Evolutionary conservation across 37 sponge, comb jelly and placozoan genomes (phyloP), one percentile per base, ranked within the genome.

Genomic region (Cladorhizidae sp.): DNA sequence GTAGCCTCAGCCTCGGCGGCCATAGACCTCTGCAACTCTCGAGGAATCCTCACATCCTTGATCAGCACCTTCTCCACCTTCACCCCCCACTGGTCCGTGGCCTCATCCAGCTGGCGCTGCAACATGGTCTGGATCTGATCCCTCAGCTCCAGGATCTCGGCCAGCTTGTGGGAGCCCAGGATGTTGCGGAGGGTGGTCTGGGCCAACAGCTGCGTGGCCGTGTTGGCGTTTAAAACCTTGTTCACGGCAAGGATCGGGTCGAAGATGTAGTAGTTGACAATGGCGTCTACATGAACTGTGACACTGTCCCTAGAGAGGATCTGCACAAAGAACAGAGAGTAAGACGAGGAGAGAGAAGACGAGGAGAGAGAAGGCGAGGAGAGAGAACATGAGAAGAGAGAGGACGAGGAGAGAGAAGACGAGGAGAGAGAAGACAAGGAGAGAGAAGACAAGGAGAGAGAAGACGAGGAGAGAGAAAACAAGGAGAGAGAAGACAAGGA

Each of bases 1-100:
- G 87, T 58, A 69, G 99, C 96, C 42, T 98, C 96, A 33, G 99
- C 99, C 77, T 98, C 99, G 8, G 99, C 99, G 58, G 99, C 99
- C 99, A 98, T 93, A 6, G 95, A 93, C 63, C 99, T 73, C 58
- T 94, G 94, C 62, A 98, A 67, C 51, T 96, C 83, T 36, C 64
- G 79, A 23, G 99, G 96, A 40, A 98, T 92, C 50, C 95, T 84
- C 23, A 98, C 96, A 83, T 98, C 99, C 73, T 98, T 98, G 59
- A 93, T 95, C 61, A 62, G 94, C 80, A 96, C 92, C 23, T 87
- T 64, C 78, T 98, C 96, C 51, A 98, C 97, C 57, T 88, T 88
- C 1, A 96, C 86, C 22, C 99, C 99, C 99, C 99, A 98, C n/a
- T 87, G 79, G 71, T 98, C 99, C 26, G 99, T 98, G 26, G 90